Conservation (phyloP, 2,113 vertebrate species). For the Glareola pratincola region DNA sequence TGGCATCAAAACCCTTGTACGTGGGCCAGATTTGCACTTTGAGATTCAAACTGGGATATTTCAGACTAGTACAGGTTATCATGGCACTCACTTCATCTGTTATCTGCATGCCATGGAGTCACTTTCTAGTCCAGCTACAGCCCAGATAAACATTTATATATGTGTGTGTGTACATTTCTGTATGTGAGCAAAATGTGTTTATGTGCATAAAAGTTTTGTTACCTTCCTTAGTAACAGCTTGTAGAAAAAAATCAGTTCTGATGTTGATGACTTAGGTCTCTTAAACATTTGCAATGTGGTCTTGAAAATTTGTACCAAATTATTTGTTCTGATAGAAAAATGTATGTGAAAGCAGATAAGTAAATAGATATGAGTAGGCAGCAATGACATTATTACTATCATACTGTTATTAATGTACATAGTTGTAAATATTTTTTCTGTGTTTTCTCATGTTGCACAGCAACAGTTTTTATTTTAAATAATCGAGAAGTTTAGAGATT, state of each 20-base stretch:
- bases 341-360: background rate
- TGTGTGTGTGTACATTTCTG: background rate
- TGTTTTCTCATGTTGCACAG: background rate
- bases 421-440: background rate
- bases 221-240: background rate
- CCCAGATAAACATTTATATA: background rate
- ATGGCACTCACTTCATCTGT: rapidly evolving
- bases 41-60: background rate
- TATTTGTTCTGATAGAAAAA: background rate
- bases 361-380: background rate
- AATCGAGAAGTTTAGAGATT: background rate
- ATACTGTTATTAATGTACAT: background rate
- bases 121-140: background rate
- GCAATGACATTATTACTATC: background rate
- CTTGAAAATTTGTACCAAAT: background rate
- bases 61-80: background rate
- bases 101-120: background rate
- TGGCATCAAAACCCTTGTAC: background rate
- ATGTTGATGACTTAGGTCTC: background rate
- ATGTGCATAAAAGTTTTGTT: background rate
- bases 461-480: background rate
- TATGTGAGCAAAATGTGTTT: background rate
- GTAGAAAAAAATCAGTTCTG: background rate
- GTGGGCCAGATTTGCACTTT: background rate
- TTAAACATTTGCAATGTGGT: background rate